phyloP scores from a whole-genome alignment of 2,797 vertebrate genomes.

The Microtus agrestis region DNA sequence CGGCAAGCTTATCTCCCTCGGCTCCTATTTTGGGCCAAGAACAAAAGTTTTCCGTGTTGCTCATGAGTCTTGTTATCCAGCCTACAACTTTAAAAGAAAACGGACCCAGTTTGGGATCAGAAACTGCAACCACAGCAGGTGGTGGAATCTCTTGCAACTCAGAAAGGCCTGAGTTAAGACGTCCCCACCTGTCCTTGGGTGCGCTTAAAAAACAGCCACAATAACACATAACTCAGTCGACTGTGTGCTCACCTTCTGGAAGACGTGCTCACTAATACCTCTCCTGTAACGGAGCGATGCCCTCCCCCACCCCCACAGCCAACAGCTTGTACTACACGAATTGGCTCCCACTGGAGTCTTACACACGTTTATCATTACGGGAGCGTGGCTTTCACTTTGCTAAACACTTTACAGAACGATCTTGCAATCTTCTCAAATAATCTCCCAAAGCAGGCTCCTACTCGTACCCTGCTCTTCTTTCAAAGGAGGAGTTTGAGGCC shows the following conservation, averaged over 20 bases:
- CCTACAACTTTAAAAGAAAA: neutral
- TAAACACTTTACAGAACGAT: neutral
- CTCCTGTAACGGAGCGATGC: accelerated
- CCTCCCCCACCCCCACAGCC: neutral
- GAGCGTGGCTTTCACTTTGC: neutral
- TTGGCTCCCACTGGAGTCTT: neutral
- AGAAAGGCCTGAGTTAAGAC: neutral
- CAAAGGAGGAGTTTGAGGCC: neutral
- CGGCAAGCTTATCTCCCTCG: neutral
- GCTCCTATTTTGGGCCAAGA: neutral
- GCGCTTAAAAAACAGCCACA: neutral
- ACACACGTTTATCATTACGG: neutral
- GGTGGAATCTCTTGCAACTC: neutral
- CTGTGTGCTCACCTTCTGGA: neutral
- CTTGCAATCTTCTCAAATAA: neutral
- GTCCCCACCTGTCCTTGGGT: neutral
- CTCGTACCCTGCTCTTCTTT: neutral
- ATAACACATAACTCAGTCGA: neutral
- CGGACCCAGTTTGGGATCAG: neutral
- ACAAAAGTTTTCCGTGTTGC: neutral
- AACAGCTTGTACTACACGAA: neutral
- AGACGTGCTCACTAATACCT: neutral
- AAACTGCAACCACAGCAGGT: neutral
- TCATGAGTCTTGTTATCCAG: neutral
- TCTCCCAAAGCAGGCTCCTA: neutral